Percentiles rank a stretch among this genome's conserved stretches.
These are phyloP conservation scores for Eupelmus urozonus DNA, from an alignment of 2,888 invertebrate genomes.

Conservation along the genomic window DNA sequence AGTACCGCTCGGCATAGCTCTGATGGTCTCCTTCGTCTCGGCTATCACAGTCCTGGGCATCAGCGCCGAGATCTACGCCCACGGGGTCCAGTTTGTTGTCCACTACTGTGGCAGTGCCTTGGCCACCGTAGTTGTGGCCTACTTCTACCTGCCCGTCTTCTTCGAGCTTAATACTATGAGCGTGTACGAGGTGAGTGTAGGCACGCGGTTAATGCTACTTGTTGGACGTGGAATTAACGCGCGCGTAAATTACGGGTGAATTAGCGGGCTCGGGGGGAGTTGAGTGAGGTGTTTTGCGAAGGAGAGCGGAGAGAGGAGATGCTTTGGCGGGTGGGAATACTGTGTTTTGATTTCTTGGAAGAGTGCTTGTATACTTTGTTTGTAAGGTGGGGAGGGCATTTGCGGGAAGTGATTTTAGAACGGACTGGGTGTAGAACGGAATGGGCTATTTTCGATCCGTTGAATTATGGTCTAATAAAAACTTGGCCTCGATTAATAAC, in stretches of 20 bases:
- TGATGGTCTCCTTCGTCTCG: slow-evolving; percentile 97
- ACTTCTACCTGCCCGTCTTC: slow-evolving; percentile 90
- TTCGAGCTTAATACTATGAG: slow-evolving; percentile 90
- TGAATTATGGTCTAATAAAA: too few species aligned
- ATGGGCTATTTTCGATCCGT: too few species aligned
- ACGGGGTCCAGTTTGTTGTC: slow-evolving; percentile 88
- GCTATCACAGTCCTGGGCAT: slow-evolving; percentile 93
- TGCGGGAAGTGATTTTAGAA: too few species aligned
- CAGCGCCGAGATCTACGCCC: slow-evolving; percentile 91
- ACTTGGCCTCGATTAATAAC: too few species aligned
- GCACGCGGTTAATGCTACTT: background rate
- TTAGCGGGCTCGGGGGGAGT: too few species aligned
- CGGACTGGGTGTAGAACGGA: too few species aligned
- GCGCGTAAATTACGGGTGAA: slow-evolving; percentile 9
- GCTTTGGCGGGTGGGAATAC: too few species aligned
- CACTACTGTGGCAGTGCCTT: slow-evolving; percentile 88
- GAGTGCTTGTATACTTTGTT: too few species aligned
- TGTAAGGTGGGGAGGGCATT: too few species aligned
- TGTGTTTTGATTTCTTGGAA: background rate
- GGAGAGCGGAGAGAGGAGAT: too few species aligned
- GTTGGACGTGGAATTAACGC: slow-evolving; percentile 6
- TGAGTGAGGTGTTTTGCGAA: too few species aligned
- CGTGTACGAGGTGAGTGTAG: slow-evolving; percentile 86
- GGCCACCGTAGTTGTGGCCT: slow-evolving; percentile 87
- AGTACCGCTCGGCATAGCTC: slow-evolving; percentile 89